A percentile compares a stretch with the other conserved stretches of the same genome.
These are phyloP conservation scores for Struthidea cinerea DNA, from an alignment of 2,113 vertebrate genomes.

Conservation along the genomic window DNA sequence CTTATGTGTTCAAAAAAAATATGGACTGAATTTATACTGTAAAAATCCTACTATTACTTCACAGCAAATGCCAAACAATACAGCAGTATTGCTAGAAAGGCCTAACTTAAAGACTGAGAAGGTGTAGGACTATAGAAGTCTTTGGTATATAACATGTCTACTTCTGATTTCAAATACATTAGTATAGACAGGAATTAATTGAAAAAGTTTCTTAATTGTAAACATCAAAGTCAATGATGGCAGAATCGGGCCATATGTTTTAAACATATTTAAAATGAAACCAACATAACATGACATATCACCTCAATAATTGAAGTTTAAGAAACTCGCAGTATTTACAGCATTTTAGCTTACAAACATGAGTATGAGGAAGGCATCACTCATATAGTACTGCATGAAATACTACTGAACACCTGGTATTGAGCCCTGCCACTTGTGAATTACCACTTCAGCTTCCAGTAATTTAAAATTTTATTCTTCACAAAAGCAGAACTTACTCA, in stretches of 20 bases:
- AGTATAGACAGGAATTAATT: neutral
- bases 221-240: neutral
- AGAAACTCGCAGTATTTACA: neutral
- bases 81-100: neutral
- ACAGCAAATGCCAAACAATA: neutral
- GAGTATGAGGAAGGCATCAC: neutral
- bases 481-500: neutral
- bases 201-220: neutral
- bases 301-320: neutral
- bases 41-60: neutral
- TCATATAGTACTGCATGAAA: neutral
- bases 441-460: neutral
- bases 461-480: neutral
- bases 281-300: neutral
- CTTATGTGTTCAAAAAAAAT: neutral
- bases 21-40: neutral
- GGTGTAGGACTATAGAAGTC: neutral
- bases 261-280: neutral
- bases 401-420: neutral
- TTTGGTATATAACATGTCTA: neutral
- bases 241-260: neutral
- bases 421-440: neutral
- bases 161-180: neutral
- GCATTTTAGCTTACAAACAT: neutral
- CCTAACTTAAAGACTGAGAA: neutral